These are phyloP conservation scores for Caenorhabditis becei DNA, from an alignment of 2,888 invertebrate species.

Conservation along the genomic window DNA sequence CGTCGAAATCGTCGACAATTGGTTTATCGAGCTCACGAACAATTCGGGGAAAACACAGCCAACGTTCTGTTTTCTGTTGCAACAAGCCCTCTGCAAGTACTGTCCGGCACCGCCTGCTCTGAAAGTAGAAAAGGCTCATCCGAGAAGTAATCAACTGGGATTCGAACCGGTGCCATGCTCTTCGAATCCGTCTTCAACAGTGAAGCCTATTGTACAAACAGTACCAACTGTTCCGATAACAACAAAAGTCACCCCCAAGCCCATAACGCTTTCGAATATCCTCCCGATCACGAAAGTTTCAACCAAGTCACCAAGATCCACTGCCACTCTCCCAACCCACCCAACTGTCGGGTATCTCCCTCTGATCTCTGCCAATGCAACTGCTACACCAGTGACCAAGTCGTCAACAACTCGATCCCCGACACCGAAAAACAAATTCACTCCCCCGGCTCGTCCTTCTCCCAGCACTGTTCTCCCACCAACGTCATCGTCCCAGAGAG, in stretches of 20 bases:
- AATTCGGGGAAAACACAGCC: conserved; percentile 44
- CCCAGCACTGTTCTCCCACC: not conserved
- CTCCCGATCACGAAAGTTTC: not conserved
- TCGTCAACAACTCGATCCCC: conserved; percentile 2
- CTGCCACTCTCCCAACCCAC: not conserved
- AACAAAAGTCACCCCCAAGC: not conserved
- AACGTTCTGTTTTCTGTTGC: conserved; percentile 26
- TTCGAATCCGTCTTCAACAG: not conserved
- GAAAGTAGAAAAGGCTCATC: conserved; percentile 29
- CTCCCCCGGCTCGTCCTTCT: not conserved
- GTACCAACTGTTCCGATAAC: too few relatives aligned
- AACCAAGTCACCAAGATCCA: not conserved
- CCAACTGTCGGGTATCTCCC: not conserved
- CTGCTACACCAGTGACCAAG: not conserved
- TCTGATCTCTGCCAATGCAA: too few relatives aligned
- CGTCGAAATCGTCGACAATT: conserved; percentile 43
- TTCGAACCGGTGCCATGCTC: conserved; percentile 8
- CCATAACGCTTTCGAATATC: not conserved
- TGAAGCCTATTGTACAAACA: not conserved
- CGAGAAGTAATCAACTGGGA: conserved; percentile 8
- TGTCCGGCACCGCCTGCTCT: conserved; percentile 14
- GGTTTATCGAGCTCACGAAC: conserved; percentile 30
- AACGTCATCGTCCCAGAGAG: conserved; percentile 1
- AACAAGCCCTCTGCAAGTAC: conserved; percentile 38
- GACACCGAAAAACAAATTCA: not conserved